Conservation (phyloP, 2,113 vertebrate species). For the Anarrhichthys ocellatus region DNA sequence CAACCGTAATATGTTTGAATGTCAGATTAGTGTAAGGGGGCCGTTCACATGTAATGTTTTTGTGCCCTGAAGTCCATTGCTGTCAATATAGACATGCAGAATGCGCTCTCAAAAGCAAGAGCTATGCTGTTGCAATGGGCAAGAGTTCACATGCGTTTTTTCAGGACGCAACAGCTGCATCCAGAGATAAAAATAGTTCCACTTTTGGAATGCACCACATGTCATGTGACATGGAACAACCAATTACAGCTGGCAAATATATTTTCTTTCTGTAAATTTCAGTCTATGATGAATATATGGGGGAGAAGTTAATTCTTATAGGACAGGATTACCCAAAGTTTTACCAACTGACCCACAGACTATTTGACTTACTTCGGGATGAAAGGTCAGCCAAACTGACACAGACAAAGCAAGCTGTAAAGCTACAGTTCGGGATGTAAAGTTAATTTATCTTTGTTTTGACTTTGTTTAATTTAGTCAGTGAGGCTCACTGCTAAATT, state of each 20-base stretch:
- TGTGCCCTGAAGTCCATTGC: background rate
- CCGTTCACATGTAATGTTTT: background rate
- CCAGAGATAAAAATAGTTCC: background rate
- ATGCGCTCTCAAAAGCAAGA: background rate
- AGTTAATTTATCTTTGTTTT: background rate
- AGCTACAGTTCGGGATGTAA: background rate
- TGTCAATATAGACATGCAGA: background rate
- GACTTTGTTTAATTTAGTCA: background rate
- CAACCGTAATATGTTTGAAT: background rate
- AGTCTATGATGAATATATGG: background rate
- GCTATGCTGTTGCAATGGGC: background rate
- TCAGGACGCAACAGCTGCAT: background rate
- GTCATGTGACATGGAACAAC: background rate
- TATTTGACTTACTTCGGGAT: background rate
- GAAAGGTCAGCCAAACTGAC: background rate
- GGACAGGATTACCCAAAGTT: background rate
- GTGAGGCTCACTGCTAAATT: background rate
- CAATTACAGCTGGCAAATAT: background rate
- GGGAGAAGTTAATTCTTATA: background rate
- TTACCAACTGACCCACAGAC: background rate
- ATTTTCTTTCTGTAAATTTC: background rate
- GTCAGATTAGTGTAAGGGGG: background rate
- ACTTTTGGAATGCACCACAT: background rate
- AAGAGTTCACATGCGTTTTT: background rate
- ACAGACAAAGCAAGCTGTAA: background rate